Base-by-base conservation (phyloP, 2,888 invertebrate species). In the Callyntrura sp. region DNA sequence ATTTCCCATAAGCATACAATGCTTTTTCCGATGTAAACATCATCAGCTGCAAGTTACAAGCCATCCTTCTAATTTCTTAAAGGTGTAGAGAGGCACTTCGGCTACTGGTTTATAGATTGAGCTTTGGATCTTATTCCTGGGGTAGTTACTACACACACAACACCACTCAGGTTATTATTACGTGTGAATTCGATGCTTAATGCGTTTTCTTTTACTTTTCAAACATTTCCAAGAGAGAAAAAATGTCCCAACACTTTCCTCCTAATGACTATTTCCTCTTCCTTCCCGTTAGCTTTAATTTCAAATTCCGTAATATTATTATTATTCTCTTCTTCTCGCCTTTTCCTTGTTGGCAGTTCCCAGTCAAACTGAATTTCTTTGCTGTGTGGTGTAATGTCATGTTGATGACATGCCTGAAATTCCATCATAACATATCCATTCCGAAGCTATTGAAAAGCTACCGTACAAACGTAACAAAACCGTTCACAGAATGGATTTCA, bases 231-330 rank as follows among this genome's bases (percentile, higher is more conserved):
- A 25, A 12, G 3, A 45, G 3, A 45, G 12, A 70, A 70, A 68
- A 70, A 70, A 20, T 82, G 82, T 82, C 28, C 55, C 83, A 68
- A 48, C 35, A 35, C 70, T 70, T 45, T 14, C 28, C 12, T 51
- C 78, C 25, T 87, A 82, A 87, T 87, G 87, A 87, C 87, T 81
- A 57, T 87, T 45, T 11, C 45, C 45, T 70, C 2, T 43, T 68
- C 25, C 17, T 14, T 20, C 45, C 45, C 45, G 45, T 20, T 12
- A 43, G 11, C 6, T 43, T 60, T 55, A 81, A 87, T 55, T 70
- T 87, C 55, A 35, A 81, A 48, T 87, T 81, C 60, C 51, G 9
- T 65, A 51, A 68, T 20, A n/a, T 45, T 35, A 35, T 57, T 12
- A 12, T 68, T 65, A 17, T 17, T 17, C 11, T 23, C 20, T 17